Evolutionary conservation across 2,888 invertebrate genomes (phyloP).

Genomic region (Synergus gifuensis): DNA sequence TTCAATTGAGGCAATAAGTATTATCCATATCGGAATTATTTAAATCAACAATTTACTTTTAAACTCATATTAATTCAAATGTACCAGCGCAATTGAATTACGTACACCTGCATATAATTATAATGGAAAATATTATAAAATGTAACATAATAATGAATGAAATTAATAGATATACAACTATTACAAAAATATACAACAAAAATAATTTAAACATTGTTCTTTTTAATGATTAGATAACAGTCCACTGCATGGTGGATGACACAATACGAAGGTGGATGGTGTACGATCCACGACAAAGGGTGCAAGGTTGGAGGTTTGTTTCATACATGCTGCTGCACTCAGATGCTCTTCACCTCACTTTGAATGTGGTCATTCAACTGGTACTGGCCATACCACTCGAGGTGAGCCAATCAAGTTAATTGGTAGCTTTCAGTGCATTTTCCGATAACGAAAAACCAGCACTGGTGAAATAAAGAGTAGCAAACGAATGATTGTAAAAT

Average conservation of each 20-base stretch:
- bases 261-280: conserved; percentile 77
- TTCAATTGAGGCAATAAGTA: background rate
- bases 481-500: background rate
- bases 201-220: background rate
- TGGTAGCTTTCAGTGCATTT: conserved; percentile 42
- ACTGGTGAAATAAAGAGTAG: background rate
- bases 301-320: conserved; percentile 88
- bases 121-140: background rate
- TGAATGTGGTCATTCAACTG: conserved; percentile 87
- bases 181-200: background rate
- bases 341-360: conserved; percentile 85
- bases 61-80: background rate
- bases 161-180: too few relatives aligned
- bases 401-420: conserved; percentile 67
- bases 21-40: background rate
- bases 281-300: conserved; percentile 83
- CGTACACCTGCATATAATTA: background rate
- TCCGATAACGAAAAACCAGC: conserved; percentile 1
- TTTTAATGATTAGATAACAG: conserved; percentile 67
- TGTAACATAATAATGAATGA: background rate
- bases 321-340: conserved; percentile 91
- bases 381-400: conserved; percentile 74
- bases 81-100: background rate
- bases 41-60: background rate
- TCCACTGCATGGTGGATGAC: conserved; percentile 73